Evolutionary conservation across 37 sponge, comb jelly and placozoan genomes (phyloP), one percentile per base, ranked within the genome.

Genomic region (Haliclona indistincta): DNA sequence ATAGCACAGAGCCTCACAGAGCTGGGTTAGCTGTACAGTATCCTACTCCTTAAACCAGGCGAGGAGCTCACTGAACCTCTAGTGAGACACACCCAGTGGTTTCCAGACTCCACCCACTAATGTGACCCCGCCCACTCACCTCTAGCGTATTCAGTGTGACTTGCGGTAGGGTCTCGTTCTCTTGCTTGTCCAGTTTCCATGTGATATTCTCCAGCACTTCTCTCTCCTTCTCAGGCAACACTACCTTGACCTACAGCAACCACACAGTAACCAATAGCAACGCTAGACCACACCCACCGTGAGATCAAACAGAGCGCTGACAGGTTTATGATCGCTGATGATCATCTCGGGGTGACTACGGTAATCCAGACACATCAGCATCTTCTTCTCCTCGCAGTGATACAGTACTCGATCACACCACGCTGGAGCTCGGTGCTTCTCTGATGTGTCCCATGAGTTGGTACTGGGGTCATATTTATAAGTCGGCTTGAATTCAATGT

Each of bases 241-340:
- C 81, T 39, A 83, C 70, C 33, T 70, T 78, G 35, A 94, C 51
- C 88, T 92, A 64, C 19, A 26, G 28, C 15, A 20, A 25, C 28
- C 28, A 28, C 22, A 8, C 5, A 4, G n/a, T n/a, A n/a, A n/a
- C n/a, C n/a, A n/a, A n/a, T n/a, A n/a, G n/a, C n/a, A n/a, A n/a
- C n/a, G 49, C 8, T 47, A 47, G 10, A 71, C 60, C 30, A 34
- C 11, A 71, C 95, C 78, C 38, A 94, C 88, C 38, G 30, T 49
- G 30, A 70, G 73, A 32, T 86, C 63, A 71, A 84, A 91, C 44
- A 87, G 45, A 6, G 96, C 85, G 41, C 86, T 85, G 82, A 95
- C 96, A n/a, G 96, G 96, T 69, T 95, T 95, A 80, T 95, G 96
- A 66, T 95, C 96, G 35, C 89, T 88, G 64, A 74, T 67, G 17